Evolutionary conservation across 2,797 vertebrate species (phyloP), one percentile per base, ranked within the genome.

Genomic region (Philypnodon macrostomus): DNA sequence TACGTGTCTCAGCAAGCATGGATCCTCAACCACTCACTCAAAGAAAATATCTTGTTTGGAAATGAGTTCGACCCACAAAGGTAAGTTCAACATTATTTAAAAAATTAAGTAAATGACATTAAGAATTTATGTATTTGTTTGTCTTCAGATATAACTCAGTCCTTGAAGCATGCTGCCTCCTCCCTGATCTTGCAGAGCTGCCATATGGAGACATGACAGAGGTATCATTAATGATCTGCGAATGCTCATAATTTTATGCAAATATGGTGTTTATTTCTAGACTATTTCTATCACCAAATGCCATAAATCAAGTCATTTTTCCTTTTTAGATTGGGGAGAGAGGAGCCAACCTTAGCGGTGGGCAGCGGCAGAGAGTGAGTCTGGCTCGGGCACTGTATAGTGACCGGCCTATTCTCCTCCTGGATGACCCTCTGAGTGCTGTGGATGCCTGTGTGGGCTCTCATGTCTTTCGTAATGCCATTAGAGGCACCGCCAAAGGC

Each of bases 391-490:
- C 91, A 0, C 83, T 93, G 16, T 93, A 92, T 80, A 92, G 91
- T 33, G 81, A 91, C 33, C 83, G 77, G 4, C 83, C 83, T 47
- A 56, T 92, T 17, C 87, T 92, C 11, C 90, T 93, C 34, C 79
- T 93, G 51, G 92, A 93, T 16, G 90, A 93, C 75, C 92, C 92
- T 1, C 90, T 93, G 40, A 93, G 91, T 2, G 92, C 92, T 0
- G 88, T 93, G 0, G 92, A 93, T 58, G 60, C 89, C 16, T 88
- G 85, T 14, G 91, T 93, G 39, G 90, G 87, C 16, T 82, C 81
- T 2, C 84, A 88, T 47, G 70, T 93, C 55, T 93, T 93, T 76
- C 76, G 64, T 50, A 81, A 77, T 41, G 90, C 85, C 38, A 92
- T 93, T 68, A 81, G 55, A 1, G 74, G 50, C 0, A 55, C 58